These are phyloP conservation scores for Xestia rhomboidea DNA, from an alignment of 2,888 invertebrate genomes.

Conservation along the genomic window DNA sequence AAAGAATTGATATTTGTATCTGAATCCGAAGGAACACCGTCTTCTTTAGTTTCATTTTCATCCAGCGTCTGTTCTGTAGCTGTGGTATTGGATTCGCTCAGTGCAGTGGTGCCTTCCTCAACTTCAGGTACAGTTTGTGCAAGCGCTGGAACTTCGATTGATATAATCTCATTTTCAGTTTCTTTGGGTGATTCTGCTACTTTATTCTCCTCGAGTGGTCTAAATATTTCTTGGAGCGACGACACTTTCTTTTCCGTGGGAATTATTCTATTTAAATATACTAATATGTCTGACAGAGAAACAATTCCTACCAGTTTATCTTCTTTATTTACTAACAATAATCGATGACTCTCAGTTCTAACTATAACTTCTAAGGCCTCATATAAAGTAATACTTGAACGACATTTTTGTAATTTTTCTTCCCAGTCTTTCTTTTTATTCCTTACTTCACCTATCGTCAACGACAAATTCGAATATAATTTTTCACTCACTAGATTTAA, in stretches of 20 bases:
- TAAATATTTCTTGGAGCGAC: constrained; percentile 88
- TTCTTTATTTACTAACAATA: constrained; percentile 89
- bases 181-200: constrained; percentile 86
- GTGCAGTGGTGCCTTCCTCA: constrained; percentile 66
- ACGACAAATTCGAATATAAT: constrained; percentile 97
- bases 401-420: constrained; percentile 97
- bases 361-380: constrained; percentile 97
- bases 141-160: constrained; percentile 85
- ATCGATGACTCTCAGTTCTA: constrained; percentile 94
- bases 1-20: constrained; percentile 66
- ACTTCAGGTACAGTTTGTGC: constrained; percentile 77
- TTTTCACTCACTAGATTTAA: constrained; percentile 97
- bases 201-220: constrained; percentile 87
- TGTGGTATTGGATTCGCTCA: constrained; percentile 65
- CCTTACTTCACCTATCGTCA: constrained; percentile 96
- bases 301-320: constrained; percentile 88
- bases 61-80: constrained; percentile 62
- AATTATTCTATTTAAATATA: constrained; percentile 89
- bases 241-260: constrained; percentile 88
- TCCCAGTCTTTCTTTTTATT: constrained; percentile 97
- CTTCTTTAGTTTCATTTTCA: constrained; percentile 69
- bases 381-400: constrained; percentile 95
- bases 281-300: constrained; percentile 88
- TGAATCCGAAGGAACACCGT: constrained; percentile 66
- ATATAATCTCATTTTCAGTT: constrained; percentile 85